Conservation (phyloP, 2,113 vertebrate species). For the Antigone vipio region DNA sequence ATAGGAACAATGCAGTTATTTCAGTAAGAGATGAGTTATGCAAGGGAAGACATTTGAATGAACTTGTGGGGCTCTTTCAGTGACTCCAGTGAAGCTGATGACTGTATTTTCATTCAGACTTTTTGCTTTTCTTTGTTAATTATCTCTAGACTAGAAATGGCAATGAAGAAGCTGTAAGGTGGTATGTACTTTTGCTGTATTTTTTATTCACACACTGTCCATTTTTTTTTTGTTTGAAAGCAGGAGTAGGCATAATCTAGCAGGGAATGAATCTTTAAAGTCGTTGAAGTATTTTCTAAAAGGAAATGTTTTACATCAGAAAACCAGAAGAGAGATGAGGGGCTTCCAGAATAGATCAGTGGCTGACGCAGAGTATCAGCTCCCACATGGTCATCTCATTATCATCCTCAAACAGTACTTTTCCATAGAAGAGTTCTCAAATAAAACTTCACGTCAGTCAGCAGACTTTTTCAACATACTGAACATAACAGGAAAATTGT, state of each 20-base stretch:
- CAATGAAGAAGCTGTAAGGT: background rate
- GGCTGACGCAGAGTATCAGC: background rate
- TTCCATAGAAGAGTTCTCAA: background rate
- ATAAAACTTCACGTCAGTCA: background rate
- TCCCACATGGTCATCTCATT: background rate
- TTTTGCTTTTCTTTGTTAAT: slow-evolving; percentile 3
- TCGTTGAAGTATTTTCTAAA: background rate
- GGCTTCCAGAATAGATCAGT: background rate
- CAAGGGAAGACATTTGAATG: background rate
- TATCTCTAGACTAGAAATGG: background rate
- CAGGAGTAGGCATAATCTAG: background rate
- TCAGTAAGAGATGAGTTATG: background rate
- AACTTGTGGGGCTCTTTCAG: background rate
- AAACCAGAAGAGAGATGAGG: background rate
- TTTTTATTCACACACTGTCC: background rate
- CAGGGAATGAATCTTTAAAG: background rate
- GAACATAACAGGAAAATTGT: background rate
- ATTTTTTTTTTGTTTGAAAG: background rate
- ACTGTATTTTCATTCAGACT: background rate
- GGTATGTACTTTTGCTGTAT: background rate
- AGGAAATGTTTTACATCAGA: background rate
- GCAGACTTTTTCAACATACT: background rate
- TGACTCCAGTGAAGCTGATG: background rate
- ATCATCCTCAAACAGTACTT: background rate
- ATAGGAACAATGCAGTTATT: background rate